Percentiles rank a stretch among this genome's conserved stretches.
Evolutionary conservation across 1,140 invertebrate species (phyloP).

Genomic region (Ceratina australensis): DNA sequence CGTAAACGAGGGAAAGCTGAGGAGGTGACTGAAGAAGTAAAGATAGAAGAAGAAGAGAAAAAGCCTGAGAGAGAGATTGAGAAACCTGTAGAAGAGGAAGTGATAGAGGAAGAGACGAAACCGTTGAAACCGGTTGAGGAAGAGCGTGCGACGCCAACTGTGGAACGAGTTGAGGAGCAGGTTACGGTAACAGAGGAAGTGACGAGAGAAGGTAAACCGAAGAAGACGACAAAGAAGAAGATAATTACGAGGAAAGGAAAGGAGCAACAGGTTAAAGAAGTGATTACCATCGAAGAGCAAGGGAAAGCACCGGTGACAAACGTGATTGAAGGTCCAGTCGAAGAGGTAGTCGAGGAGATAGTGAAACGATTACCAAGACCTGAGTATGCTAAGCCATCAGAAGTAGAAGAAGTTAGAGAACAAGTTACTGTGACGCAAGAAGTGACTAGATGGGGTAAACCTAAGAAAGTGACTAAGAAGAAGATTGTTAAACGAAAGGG

Average conservation of each 20-base stretch:
- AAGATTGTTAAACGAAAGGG: slow-evolving; percentile 71
- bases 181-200: slow-evolving; percentile 68
- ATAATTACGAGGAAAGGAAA: slow-evolving; percentile 51
- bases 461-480: slow-evolving; percentile 69
- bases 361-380: slow-evolving; percentile 74
- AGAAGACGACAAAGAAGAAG: slow-evolving; percentile 63
- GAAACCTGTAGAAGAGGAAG: slow-evolving; percentile 57
- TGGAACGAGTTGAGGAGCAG: slow-evolving; percentile 70
- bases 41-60: slow-evolving; percentile 68
- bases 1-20: slow-evolving; percentile 68
- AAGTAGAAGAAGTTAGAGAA: slow-evolving; percentile 54
- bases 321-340: slow-evolving; percentile 63
- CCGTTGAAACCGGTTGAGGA: slow-evolving; percentile 30
- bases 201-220: slow-evolving; percentile 73
- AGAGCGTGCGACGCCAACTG: slow-evolving; percentile 15
- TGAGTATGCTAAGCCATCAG: slow-evolving; percentile 82
- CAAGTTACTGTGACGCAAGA: slow-evolving; percentile 65
- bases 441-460: slow-evolving; percentile 61
- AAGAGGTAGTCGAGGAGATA: slow-evolving; percentile 60
- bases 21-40: slow-evolving; percentile 68
- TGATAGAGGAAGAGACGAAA: slow-evolving; percentile 53
- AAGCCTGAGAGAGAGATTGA: slow-evolving; percentile 47
- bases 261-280: slow-evolving; percentile 54
- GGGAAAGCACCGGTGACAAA: slow-evolving; percentile 39
- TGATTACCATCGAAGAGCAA: slow-evolving; percentile 52